Base-by-base conservation (phyloP, 2,888 invertebrate genomes). In the Acanthosoma haemorrhoidale region DNA sequence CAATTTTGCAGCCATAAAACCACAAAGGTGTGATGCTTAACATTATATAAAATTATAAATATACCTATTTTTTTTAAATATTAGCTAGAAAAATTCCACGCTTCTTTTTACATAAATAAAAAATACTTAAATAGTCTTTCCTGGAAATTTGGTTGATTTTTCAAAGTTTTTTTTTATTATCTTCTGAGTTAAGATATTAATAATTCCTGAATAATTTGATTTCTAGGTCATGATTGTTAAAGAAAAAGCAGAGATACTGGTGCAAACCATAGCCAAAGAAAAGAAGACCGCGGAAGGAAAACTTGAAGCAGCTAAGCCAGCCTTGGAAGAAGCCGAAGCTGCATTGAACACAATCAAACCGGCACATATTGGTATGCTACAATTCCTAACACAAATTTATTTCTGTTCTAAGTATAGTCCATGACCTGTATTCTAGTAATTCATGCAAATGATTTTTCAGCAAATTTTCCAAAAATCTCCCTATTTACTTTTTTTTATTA, bases 321-420 rank as follows among this genome's bases (percentile, higher is more conserved):
- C 96, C 0, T 81, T 97, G 32, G 94, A 95, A 80, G 95, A 96
- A 81, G 97, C 97, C 0, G 96, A 96, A 80, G 87, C 91, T 38
- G 96, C 97, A 0, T 82, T 97, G 18, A 95, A 96, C 77, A 97
- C 97, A 0, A 97, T 97, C 71, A 96, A 96, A 79, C 96, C 95
- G 41, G 94, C 96, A 4, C 96, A 97, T 78, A 97, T 97, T 75
- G 85, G 86, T 81, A 80, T 6, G 3, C 3, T 41, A 16, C 18
- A 11, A 29, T 60, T 32, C 0, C 2, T 32, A n/a, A 16, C 16
- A 58, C n/a, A 8, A 51, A 58, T 21, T n/a, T 18, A 58, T 58
- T 15, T 13, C 5, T 13, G 41, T 15, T 5, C 41, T 5, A 9
- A 15, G n/a, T 41, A 41, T 41, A 15, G 8, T 36, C 13, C 13